Evolutionary conservation across 2,113 vertebrate species (phyloP).

Genomic region (Tupaia tana): DNA sequence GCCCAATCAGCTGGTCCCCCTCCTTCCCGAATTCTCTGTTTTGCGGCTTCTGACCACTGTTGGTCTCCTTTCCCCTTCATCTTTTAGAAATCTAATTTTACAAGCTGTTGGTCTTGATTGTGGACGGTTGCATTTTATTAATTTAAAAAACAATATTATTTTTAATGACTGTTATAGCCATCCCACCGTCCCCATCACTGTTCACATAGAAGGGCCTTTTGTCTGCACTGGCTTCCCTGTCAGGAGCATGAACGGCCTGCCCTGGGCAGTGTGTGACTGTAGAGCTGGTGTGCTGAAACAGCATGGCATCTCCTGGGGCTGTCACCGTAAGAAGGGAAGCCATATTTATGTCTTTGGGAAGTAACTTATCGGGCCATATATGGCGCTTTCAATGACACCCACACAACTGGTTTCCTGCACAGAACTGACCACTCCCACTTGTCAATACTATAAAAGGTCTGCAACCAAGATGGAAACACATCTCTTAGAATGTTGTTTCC

Average conservation of each 20-base stretch:
- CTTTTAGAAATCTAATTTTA: slow-evolving; percentile 87
- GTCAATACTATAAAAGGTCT: slow-evolving; percentile 43
- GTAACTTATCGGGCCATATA: background rate
- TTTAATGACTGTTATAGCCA: slow-evolving; percentile 81
- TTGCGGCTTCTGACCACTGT: slow-evolving; percentile 50
- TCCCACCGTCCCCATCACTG: slow-evolving; percentile 51
- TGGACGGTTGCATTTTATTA: slow-evolving; percentile 86
- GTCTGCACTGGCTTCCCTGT: slow-evolving; percentile 70
- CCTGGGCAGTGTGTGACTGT: slow-evolving; percentile 44
- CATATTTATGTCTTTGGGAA: background rate
- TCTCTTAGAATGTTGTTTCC: background rate
- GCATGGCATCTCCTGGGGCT: slow-evolving; percentile 56
- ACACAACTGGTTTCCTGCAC: slow-evolving; percentile 12
- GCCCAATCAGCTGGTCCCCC: accelerated
- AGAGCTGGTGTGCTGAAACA: slow-evolving; percentile 45
- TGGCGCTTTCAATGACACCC: slow-evolving; percentile 40
- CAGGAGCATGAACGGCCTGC: slow-evolving; percentile 50
- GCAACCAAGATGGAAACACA: background rate
- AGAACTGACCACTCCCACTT: slow-evolving; percentile 51
- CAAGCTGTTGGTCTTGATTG: slow-evolving; percentile 86
- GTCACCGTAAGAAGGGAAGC: background rate
- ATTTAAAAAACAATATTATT: slow-evolving; percentile 76
- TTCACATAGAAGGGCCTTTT: slow-evolving; percentile 57
- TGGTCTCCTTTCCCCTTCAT: slow-evolving; percentile 74
- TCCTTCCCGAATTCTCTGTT: background rate